Evolutionary conservation across 2,888 invertebrate species (phyloP).

Genomic region (Parascotia fuliginaria): DNA sequence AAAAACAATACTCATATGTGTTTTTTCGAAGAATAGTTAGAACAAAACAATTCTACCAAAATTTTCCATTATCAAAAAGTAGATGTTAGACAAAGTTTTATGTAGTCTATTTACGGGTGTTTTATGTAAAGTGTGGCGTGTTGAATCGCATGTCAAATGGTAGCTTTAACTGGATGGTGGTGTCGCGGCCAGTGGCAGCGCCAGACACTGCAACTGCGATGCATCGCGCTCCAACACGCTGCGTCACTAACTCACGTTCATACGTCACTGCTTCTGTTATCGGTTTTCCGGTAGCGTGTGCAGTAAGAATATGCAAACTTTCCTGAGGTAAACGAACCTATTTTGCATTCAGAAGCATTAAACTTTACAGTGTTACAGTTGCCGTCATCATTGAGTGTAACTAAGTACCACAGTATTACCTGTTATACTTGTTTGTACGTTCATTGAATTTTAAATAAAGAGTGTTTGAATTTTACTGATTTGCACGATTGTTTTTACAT

Average conservation of each 20-base stretch:
- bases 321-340: constrained; percentile 55
- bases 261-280: constrained; percentile 61
- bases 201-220: constrained; percentile 16
- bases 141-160: constrained; percentile 57
- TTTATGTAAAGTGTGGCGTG: constrained; percentile 55
- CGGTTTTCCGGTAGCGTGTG: constrained; percentile 64
- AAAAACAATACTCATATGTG: neutral
- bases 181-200: constrained; percentile 12
- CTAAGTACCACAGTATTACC: constrained; percentile 12
- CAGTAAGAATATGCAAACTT: constrained; percentile 53
- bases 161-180: constrained; percentile 22
- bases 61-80: constrained; percentile 34
- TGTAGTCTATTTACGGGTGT: constrained; percentile 53
- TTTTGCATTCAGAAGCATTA: constrained; percentile 47
- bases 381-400: constrained; percentile 15
- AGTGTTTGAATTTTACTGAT: constrained; percentile 23
- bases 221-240: constrained; percentile 33
- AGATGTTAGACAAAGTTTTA: constrained; percentile 51
- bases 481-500: constrained; percentile 30
- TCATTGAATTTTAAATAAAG: constrained; percentile 37
- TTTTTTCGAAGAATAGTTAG: too few relatives aligned
- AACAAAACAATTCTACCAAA: neutral
- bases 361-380: constrained; percentile 11
- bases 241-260: constrained; percentile 53
- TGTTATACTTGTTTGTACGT: constrained; percentile 21